Evolutionary conservation across 2,113 vertebrate species (phyloP).

Genomic region (Ammodytes marinus): DNA sequence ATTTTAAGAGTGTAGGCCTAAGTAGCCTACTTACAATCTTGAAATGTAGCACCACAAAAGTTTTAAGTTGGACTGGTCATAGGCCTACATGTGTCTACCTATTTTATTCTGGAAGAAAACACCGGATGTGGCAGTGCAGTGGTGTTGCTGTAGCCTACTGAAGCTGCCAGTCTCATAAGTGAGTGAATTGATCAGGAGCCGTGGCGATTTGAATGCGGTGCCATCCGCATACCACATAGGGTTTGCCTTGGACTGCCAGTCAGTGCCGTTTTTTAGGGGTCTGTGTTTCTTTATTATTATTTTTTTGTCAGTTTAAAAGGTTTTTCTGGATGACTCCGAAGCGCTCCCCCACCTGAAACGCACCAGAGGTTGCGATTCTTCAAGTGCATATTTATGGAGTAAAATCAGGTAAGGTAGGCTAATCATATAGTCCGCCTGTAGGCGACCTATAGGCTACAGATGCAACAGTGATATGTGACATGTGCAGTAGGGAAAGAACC

Average conservation of each 20-base stretch:
- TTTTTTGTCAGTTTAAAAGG: neutral
- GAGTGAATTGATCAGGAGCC: conserved; percentile 41
- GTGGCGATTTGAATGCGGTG: conserved; percentile 34
- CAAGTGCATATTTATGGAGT: conserved; percentile 57
- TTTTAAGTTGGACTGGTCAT: too few species aligned
- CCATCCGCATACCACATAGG: conserved; percentile 27
- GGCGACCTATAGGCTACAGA: conserved; percentile 7
- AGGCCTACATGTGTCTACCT: too few species aligned
- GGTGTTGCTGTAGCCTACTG: neutral
- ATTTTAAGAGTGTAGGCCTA: too few species aligned
- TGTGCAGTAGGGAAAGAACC: neutral
- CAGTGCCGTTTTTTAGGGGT: conserved; percentile 2
- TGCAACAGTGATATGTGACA: conserved; percentile 1
- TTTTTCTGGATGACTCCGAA: conserved; percentile 1
- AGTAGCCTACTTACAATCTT: too few species aligned
- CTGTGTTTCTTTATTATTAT: neutral
- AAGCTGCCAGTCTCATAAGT: conserved; percentile 26
- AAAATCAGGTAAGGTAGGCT: conserved; percentile 69
- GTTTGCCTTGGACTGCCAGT: conserved; percentile 6
- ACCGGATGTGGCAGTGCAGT: neutral
- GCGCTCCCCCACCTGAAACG: conserved; percentile 9
- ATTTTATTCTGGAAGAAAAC: conserved; percentile 58
- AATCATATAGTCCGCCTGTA: neutral
- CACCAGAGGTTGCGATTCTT: conserved; percentile 50
- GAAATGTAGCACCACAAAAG: too few species aligned